A percentile compares a stretch with the other conserved stretches of the same genome.
Conservation (phyloP, 2,888 invertebrate species). For the Cryptus viduatorius region DNA sequence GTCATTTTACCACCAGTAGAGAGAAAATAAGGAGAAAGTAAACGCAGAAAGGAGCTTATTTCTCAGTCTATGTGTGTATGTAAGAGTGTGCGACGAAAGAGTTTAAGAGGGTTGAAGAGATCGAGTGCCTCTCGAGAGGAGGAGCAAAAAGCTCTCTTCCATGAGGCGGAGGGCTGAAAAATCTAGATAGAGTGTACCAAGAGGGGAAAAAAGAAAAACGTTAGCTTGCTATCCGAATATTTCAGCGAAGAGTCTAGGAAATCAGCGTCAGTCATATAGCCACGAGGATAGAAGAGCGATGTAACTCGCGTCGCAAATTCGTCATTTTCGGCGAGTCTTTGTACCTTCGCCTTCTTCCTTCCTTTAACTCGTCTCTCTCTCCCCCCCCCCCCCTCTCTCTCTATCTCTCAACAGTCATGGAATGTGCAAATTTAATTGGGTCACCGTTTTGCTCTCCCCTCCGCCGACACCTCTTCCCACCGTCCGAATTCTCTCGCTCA, state of each 20-base stretch:
- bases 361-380: conserved; percentile 11
- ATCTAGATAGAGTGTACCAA: conserved; percentile 5
- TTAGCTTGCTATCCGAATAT: conserved; percentile 31
- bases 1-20: conserved; percentile 8
- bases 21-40: conserved; percentile 5
- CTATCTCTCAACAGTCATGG: conserved; percentile 48
- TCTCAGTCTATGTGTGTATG: neutral
- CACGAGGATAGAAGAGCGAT: conserved; percentile 44
- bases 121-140: neutral
- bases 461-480: conserved; percentile 2
- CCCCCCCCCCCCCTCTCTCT: conserved; percentile 22
- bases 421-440: conserved; percentile 79
- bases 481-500: conserved; percentile 38
- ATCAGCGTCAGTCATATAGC: neutral
- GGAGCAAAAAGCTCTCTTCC: neutral
- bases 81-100: neutral
- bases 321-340: conserved; percentile 36
- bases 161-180: conserved; percentile 13
- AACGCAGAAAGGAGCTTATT: neutral
- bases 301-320: conserved; percentile 45
- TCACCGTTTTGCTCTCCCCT: conserved; percentile 68
- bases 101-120: conserved; percentile 37
- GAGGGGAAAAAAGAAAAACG: conserved; percentile 20
- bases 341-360: neutral
- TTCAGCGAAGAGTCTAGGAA: conserved; percentile 18